Evolutionary conservation across 2,888 invertebrate species (phyloP).

Genomic region (Epinotia bilunana): DNA sequence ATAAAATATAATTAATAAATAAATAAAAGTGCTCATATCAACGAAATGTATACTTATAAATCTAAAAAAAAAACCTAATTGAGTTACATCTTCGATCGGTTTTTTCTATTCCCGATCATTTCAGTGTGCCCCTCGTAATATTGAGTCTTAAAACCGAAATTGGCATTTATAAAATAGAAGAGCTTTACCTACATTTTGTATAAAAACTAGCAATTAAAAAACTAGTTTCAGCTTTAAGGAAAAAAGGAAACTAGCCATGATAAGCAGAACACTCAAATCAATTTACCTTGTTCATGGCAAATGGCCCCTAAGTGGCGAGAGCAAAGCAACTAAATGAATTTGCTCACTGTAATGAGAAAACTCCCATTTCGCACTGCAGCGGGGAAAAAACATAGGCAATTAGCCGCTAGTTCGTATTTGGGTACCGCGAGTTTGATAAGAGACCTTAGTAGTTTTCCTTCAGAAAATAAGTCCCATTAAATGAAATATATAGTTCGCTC

Average conservation of each 20-base stretch:
- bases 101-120: too few relatives aligned
- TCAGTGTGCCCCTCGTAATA: too few relatives aligned
- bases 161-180: not conserved
- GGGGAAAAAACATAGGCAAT: conserved; percentile 59
- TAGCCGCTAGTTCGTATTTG: conserved; percentile 55
- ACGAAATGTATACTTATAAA: too few relatives aligned
- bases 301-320: conserved; percentile 50
- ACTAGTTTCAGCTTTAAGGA: conserved; percentile 5
- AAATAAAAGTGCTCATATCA: too few relatives aligned
- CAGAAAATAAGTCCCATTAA: not conserved
- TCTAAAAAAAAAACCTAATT: too few relatives aligned
- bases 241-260: conserved; percentile 11
- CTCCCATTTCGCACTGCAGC: conserved; percentile 62
- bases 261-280: conserved; percentile 46
- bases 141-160: too few relatives aligned
- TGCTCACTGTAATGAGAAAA: conserved; percentile 74
- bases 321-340: conserved; percentile 69
- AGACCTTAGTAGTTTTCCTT: not conserved
- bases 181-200: not conserved
- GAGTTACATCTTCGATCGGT: too few relatives aligned
- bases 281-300: conserved; percentile 47
- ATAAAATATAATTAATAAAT: too few relatives aligned
- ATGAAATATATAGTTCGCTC: too few relatives aligned
- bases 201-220: conserved; percentile 21
- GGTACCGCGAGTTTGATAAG: conserved; percentile 37